Evolutionary conservation across 2,113 vertebrate genomes (phyloP).

Genomic region (Octodon degus): DNA sequence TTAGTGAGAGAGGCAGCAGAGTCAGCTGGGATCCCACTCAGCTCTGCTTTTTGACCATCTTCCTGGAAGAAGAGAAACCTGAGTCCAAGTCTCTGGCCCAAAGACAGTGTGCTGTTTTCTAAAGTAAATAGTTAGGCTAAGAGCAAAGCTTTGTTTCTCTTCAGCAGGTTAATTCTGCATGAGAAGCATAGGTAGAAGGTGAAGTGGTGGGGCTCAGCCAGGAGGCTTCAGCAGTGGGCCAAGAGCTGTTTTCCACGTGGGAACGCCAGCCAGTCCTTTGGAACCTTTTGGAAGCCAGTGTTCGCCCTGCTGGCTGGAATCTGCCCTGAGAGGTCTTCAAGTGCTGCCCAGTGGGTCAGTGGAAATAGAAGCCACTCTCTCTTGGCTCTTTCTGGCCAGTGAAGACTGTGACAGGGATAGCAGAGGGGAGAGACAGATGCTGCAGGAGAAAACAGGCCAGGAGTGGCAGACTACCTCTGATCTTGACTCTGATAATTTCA

Average conservation of each 20-base stretch:
- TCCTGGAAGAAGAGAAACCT: constrained; percentile 39
- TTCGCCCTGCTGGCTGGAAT: not conserved
- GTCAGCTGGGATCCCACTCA: not conserved
- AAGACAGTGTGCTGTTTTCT: constrained; percentile 4
- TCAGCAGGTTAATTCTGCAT: not conserved
- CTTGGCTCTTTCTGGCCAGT: not conserved
- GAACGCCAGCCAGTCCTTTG: constrained; percentile 19
- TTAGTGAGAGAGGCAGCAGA: constrained; percentile 25
- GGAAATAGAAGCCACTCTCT: not conserved
- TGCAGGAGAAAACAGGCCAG: not conserved
- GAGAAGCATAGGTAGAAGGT: not conserved
- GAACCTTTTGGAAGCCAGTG: not conserved
- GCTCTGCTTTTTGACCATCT: constrained; percentile 55
- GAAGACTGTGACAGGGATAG: not conserved
- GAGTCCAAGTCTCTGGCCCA: not conserved
- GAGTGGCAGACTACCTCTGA: not conserved
- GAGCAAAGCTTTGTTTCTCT: constrained; percentile 10
- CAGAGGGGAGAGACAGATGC: not conserved
- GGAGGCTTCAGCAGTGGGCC: not conserved
- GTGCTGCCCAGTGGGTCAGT: not conserved
- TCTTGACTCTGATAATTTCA: not conserved
- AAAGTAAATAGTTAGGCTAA: not conserved
- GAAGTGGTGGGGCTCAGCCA: not conserved
- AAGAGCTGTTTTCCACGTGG: not conserved
- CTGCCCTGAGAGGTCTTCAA: not conserved